Base-by-base conservation (phyloP, 2,797 vertebrate species). In the Alectoris magna region DNA sequence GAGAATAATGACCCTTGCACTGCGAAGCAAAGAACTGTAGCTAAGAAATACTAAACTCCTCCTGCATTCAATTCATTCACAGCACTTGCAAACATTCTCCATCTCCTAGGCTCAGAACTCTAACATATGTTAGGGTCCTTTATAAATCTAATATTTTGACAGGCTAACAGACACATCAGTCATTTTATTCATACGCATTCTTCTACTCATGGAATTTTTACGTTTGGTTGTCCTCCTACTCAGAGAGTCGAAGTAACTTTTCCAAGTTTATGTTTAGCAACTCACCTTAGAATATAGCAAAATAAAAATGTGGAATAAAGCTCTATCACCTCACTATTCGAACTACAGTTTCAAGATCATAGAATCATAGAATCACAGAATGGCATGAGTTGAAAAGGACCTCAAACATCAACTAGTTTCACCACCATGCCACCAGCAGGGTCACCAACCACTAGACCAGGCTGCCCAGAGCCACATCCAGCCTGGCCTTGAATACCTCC, bases 1-100 rank as follows among this genome's bases (percentile, higher is more conserved):
- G 56, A 22, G n/a, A 78, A 55, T 93, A 95, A 95, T 39, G 73
- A 86, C 34, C 69, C 78, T 87, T 91, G 49, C 63, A 77, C 24
- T 29, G 14, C 11, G 23, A 92, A 83, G 78, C 60, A 83, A 43
- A 85, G 66, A 85, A 78, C 23, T 89, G 23, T 43, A 60, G 53
- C 46, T 91, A 5, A 51, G 22, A 86, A 29, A 72, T 14, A 51
- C 48, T 81, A 44, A 93, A 56, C 24, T 79, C 8, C 55, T 93
- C 63, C 21, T 44, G 92, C 34, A 36, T 46, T 8, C 13, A 48
- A 23, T 76, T 84, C 16, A 77, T 58, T 56, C 39, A 83, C 79
- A 83, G 39, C 21, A 60, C 29, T 26, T 81, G 59, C 22, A 90
- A 91, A 51, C 27, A 21, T 75, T 78, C 51, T 69, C 46, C 67